Percentiles rank a stretch among this genome's conserved stretches.
These are phyloP conservation scores for Coleophora flavipennella DNA, from an alignment of 2,888 invertebrate genomes.

Conservation along the genomic window DNA sequence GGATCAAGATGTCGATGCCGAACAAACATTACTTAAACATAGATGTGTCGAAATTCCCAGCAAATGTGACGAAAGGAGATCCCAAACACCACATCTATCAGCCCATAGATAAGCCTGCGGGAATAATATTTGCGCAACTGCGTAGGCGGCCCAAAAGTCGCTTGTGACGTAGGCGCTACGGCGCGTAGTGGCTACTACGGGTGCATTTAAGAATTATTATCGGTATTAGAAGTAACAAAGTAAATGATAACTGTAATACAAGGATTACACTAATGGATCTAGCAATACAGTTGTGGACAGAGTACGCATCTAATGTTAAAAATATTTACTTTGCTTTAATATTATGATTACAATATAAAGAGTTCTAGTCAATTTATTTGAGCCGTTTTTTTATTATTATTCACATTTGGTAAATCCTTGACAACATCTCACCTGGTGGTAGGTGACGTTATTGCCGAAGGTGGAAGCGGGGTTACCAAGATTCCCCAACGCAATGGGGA, in stretches of 20 bases:
- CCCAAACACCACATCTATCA: constrained; percentile 79
- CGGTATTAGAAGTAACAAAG: not conserved
- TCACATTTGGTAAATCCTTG: too few species aligned
- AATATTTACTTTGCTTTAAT: not conserved
- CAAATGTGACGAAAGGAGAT: constrained; percentile 73
- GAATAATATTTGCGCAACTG: constrained; percentile 81
- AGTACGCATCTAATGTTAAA: too few species aligned
- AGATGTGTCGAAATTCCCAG: constrained; percentile 82
- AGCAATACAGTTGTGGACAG: not conserved
- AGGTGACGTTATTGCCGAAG: too few species aligned
- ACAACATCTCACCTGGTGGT: too few species aligned
- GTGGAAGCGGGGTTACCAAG: too few species aligned
- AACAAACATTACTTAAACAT: constrained; percentile 86
- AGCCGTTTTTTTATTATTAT: too few species aligned
- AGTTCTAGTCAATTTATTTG: too few species aligned
- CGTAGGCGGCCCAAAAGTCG: constrained; percentile 73
- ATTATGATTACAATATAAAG: not conserved
- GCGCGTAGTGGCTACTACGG: too few species aligned
- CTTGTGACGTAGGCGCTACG: constrained; percentile 50
- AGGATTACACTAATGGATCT: not conserved
- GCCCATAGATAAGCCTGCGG: constrained; percentile 85
- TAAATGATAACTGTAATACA: not conserved
- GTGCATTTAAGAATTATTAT: too few species aligned
- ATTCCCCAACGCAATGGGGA: too few species aligned
- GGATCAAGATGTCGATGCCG: constrained; percentile 84